A percentile compares a stretch with the other conserved stretches of the same genome.
Conservation (phyloP, 2,888 invertebrate species). For the Meteorus cinctellus region DNA sequence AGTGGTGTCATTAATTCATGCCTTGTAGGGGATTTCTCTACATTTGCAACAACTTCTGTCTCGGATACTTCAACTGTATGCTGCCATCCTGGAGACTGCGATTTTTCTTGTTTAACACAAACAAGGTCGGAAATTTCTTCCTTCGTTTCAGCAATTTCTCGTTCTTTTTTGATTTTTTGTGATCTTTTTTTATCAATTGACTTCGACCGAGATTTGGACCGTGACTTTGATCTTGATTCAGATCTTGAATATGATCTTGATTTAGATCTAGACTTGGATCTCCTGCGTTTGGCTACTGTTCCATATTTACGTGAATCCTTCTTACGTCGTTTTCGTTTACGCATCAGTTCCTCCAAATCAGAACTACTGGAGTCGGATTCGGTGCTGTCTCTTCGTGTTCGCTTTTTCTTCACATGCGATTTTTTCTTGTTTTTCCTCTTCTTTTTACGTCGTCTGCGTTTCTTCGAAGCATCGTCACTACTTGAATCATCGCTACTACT, state of each 20-base stretch:
- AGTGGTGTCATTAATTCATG: slow-evolving; percentile 33
- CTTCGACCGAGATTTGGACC: slow-evolving; percentile 5
- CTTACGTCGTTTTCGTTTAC: slow-evolving; percentile 29
- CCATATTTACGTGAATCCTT: slow-evolving; percentile 28
- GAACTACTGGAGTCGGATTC: slow-evolving; percentile 63
- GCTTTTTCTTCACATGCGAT: slow-evolving; percentile 60
- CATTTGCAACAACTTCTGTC: slow-evolving; percentile 2
- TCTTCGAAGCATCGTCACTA: slow-evolving; percentile 60
- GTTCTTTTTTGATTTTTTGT: slow-evolving; percentile 16
- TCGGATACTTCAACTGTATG: not conserved
- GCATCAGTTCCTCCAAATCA: slow-evolving; percentile 30
- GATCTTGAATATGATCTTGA: not conserved
- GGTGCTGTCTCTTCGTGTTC: slow-evolving; percentile 57
- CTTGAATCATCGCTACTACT: slow-evolving; percentile 59
- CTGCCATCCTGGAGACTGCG: slow-evolving; percentile 8
- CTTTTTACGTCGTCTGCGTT: slow-evolving; percentile 59
- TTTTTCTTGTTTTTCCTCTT: slow-evolving; percentile 62
- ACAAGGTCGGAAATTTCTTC: slow-evolving; percentile 13
- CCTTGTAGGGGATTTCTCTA: slow-evolving; percentile 27
- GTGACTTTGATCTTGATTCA: not conserved
- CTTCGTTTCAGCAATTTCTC: not conserved
- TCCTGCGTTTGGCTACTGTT: slow-evolving; percentile 36
- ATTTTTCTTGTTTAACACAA: not conserved
- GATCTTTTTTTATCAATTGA: slow-evolving; percentile 23
- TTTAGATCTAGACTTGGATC: slow-evolving; percentile 4